Percentiles rank a stretch among this genome's conserved stretches.
phyloP scores from a whole-genome alignment of 2,888 invertebrate species.

The Iphiclides podalirius region DNA sequence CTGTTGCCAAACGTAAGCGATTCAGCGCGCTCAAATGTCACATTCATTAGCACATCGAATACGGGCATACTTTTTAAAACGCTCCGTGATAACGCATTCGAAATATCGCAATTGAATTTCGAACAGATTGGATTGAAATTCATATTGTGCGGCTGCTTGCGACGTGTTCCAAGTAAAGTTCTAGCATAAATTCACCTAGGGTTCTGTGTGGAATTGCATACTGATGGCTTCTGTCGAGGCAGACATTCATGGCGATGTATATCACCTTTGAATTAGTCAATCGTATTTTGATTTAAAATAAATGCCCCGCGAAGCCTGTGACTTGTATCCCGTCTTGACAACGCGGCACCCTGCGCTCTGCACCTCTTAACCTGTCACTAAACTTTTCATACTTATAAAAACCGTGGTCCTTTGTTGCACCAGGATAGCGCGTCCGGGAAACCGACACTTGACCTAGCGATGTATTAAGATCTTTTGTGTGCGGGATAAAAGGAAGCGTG shows the following conservation, averaged over 20 bases:
- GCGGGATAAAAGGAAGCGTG: constrained; percentile 64
- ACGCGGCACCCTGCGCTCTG: constrained; percentile 27
- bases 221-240: background rate
- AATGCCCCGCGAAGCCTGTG: background rate
- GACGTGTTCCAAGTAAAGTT: constrained; percentile 15
- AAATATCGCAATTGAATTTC: too few relatives aligned
- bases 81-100: too few relatives aligned
- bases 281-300: background rate
- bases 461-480: constrained; percentile 73
- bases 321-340: constrained; percentile 19
- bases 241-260: background rate
- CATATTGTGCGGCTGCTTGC: constrained; percentile 5
- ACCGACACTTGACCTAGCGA: constrained; percentile 73
- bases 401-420: constrained; percentile 56
- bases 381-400: constrained; percentile 51
- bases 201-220: constrained; percentile 9
- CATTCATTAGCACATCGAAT: background rate
- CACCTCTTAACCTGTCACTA: constrained; percentile 59
- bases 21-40: background rate
- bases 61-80: too few relatives aligned
- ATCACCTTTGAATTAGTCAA: too few relatives aligned
- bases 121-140: constrained; percentile 19
- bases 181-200: constrained; percentile 12
- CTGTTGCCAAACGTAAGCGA: too few relatives aligned
- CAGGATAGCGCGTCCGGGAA: constrained; percentile 65